Base-by-base conservation (phyloP, 1,140 invertebrate genomes). In the Cydia pomonella region DNA sequence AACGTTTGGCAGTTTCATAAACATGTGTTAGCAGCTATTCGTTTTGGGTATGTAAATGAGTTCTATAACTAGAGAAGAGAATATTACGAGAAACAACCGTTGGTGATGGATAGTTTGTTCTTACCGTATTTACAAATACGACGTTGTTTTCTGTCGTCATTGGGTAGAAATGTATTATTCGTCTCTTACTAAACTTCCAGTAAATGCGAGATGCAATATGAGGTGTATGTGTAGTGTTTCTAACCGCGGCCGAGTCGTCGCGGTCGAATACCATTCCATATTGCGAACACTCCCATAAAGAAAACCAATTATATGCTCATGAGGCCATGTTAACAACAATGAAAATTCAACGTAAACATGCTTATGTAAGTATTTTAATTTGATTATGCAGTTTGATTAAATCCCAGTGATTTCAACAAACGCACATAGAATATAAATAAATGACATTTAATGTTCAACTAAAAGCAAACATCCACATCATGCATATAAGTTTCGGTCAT, bases 251-350 rank as follows among this genome's bases (percentile, higher is more conserved):
- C 13, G 12, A 16, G 66, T n/a, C 13, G 69, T 12, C 69, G 69
- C 21, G 80, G 77, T 79, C 74, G 77, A 72, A 73, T 81, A 74
- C 79, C 50, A 74, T 79, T 76, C 76, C 79, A 85, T 82, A 85
- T 81, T 86, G 84, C 86, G 82, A 84, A 81, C 74, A 80, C 81
- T 59, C 75, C 75, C 77, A 81, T 87, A 88, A 87, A 89, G 79
- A 85, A 87, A 86, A 81, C 81, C 87, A 89, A 92, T 92, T 86
- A 87, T 84, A 90, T 87, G 88, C 85, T 82, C 78, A 84, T 87
- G 82, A 82, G 85, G 83, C 82, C 77, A 83, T 79, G 81, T 80
- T 73, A 78, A 79, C 76, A 82, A 79, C 78, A 81, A 77, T 73
- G 72, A 66, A 41, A 44, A 66, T 23, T 41, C 18, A 38, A 41